phyloP scores from a whole-genome alignment of 2,113 vertebrate genomes.

The cattle (Bos taurus) region DNA sequence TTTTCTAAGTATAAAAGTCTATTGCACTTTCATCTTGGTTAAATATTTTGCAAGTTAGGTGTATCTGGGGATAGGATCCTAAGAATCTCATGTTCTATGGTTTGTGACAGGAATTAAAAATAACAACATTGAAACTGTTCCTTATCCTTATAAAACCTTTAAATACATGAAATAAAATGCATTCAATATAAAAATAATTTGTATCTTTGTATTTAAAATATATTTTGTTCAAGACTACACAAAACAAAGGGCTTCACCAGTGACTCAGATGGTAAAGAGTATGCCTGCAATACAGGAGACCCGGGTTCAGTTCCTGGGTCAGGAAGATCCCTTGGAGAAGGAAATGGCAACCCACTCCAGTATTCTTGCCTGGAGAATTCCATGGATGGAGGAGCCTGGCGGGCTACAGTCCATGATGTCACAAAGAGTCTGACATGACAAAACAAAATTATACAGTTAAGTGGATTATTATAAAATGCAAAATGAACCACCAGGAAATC shows the following conservation, averaged over 20 bases:
- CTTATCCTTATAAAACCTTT: neutral
- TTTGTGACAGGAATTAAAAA: neutral
- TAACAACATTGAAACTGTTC: neutral
- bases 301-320: neutral
- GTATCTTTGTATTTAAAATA: neutral
- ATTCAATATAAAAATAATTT: neutral
- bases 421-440: neutral
- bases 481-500: neutral
- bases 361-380: neutral
- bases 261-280: neutral
- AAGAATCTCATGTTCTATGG: neutral
- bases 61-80: neutral
- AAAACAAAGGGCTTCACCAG: neutral
- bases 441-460: neutral
- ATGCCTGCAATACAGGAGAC: neutral
- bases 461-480: neutral
- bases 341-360: neutral
- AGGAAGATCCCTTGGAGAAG: neutral
- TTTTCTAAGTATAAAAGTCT: conserved; percentile 26
- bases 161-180: neutral
- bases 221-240: neutral
- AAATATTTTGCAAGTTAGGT: neutral
- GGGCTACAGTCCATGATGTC: neutral
- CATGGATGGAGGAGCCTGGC: neutral
- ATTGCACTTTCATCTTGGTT: conserved; percentile 37